Percentiles rank a stretch among this genome's conserved stretches.
Conservation (phyloP, 2,797 vertebrate species). For the Phataginus tricuspis region DNA sequence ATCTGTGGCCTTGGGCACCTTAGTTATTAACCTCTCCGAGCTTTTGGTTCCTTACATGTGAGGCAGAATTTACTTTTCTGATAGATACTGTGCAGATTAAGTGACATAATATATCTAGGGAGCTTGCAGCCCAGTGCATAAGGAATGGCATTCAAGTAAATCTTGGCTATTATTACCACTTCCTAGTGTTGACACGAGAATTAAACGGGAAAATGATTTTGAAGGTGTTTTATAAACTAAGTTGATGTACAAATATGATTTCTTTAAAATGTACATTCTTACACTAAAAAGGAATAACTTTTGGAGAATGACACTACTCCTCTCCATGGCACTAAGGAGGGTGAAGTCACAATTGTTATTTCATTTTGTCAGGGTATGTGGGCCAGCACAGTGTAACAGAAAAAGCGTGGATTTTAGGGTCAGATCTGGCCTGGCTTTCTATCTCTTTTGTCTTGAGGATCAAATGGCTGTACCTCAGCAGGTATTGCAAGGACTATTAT, state of each 20-base stretch:
- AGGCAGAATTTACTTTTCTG: conserved; percentile 45
- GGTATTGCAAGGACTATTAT: neutral
- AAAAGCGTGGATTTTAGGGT: neutral
- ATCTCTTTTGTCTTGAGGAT: neutral
- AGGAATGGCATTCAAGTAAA: conserved; percentile 36
- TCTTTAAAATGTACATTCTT: conserved; percentile 43
- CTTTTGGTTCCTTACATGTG: conserved; percentile 14
- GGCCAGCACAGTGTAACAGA: neutral
- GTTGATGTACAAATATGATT: neutral
- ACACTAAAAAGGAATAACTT: conserved; percentile 32
- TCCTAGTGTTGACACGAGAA: neutral
- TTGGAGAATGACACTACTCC: conserved; percentile 23
- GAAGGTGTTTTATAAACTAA: conserved; percentile 52
- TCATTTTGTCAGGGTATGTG: conserved; percentile 31
- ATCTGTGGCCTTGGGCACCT: conserved; percentile 6
- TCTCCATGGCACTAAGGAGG: neutral
- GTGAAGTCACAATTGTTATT: conserved; percentile 19
- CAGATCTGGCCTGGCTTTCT: neutral
- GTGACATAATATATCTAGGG: neutral
- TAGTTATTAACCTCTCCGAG: conserved; percentile 46
- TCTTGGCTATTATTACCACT: neutral
- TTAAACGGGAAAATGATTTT: conserved; percentile 46
- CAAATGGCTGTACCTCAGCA: conserved; percentile 17
- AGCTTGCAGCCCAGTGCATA: neutral
- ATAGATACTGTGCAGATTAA: conserved; percentile 37